Evolutionary conservation across 2,797 vertebrate species (phyloP), one percentile per base, ranked within the genome.

Genomic region (Leptatherina wallacei): DNA sequence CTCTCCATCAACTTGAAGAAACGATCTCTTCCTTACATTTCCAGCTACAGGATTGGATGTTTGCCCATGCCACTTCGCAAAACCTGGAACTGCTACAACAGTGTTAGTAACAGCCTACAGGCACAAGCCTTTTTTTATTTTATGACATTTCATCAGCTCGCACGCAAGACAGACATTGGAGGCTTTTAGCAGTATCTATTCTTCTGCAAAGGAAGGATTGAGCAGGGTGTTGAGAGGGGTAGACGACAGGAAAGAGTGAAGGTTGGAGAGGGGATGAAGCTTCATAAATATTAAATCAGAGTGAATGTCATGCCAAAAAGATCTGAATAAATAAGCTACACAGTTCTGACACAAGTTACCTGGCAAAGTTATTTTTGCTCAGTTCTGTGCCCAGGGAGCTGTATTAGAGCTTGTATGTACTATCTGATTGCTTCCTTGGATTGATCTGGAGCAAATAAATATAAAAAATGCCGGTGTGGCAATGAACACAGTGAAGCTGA

Each of bases 211-310:
- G 27, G 61, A 75, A 77, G 55, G 67, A 68, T 52, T 58, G 68
- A 78, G 72, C 51, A 69, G 58, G 51, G 70, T 49, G 35, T 55
- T 7, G 44, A 51, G 63, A 69, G 65, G 52, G 54, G 78, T 13
- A 64, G 78, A 85, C 62, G 29, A 77, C 68, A 84, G 68, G 54
- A 73, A 61, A 54, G 68, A 74, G 61, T 72, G 35, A 52, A 56
- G 32, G 61, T 52, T 67, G 71, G 32, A 81, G 35, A 59, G 60
- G 81, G 33, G 69, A 66, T 75, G 70, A 86, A 80, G 68, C 70
- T 69, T 80, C 80, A 92, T 93, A 87, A 92, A 95, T 91, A 92
- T 90, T 92, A 85, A 84, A 94, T 93, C 81, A 70, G 40, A 76
- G 73, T n/a, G 42, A 83, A 78, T 71, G 84, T 77, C 76, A 77